Percentiles rank a stretch among this genome's conserved stretches.
Conservation (phyloP, 1,140 invertebrate species). For the Drosophila pseudoananassae region DNA sequence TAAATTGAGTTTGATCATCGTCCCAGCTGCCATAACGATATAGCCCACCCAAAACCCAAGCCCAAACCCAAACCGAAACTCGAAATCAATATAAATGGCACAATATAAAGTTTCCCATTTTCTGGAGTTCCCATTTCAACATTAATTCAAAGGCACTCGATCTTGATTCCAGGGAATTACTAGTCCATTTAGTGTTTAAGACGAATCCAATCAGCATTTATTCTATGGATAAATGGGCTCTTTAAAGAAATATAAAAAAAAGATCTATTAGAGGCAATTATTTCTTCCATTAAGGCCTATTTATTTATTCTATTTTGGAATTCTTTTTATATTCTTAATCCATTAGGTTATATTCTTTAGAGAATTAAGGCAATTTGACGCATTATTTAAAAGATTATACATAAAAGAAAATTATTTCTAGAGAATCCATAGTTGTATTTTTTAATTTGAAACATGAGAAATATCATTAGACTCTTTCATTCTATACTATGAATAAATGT, state of each 20-base stretch:
- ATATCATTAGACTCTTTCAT: no score
- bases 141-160: conserved; percentile 31
- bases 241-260: not conserved
- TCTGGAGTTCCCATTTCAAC: conserved; percentile 3
- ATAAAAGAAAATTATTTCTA: no score
- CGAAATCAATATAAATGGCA: conserved; percentile 48
- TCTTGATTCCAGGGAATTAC: conserved; percentile 19
- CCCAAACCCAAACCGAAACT: conserved; percentile 8
- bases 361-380: no score
- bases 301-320: no score
- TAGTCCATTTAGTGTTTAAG: conserved; percentile 18
- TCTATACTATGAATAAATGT: no score
- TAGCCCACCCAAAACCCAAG: not conserved
- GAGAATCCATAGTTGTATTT: no score
- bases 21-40: conserved; percentile 44
- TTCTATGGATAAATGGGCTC: not conserved
- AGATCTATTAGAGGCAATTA: not conserved
- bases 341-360: no score
- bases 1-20: conserved; percentile 47
- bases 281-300: no score
- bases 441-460: no score
- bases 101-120: conserved; percentile 29
- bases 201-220: not conserved
- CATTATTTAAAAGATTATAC: no score
- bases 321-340: no score